A percentile compares a stretch with the other conserved stretches of the same genome.
Evolutionary conservation across 35 echinoderm and acorn worm species (phyloP).

Genomic region (Ophiothrix spiculata): DNA sequence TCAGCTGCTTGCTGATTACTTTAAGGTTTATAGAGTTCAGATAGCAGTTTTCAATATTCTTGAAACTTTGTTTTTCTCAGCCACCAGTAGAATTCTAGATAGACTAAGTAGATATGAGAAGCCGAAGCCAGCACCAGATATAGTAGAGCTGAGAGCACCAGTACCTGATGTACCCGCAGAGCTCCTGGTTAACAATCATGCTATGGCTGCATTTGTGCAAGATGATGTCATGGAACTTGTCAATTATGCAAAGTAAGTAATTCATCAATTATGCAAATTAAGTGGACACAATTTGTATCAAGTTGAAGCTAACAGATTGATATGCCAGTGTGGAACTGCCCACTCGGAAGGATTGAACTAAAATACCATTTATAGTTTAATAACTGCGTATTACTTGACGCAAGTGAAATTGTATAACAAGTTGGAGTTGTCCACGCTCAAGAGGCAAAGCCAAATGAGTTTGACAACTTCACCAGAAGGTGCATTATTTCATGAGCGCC

Average conservation of each 20-base stretch:
- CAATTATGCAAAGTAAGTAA: constrained; percentile 81
- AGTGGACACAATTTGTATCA: not conserved
- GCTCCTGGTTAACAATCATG: constrained; percentile 61
- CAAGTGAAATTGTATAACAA: no score
- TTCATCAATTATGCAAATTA: not conserved
- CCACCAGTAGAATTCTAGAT: constrained; percentile 37
- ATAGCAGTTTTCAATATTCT: not conserved
- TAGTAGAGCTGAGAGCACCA: constrained; percentile 54
- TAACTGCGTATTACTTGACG: no score
- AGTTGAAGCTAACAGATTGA: no score
- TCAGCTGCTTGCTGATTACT: no score
- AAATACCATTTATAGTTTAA: no score
- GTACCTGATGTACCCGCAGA: constrained; percentile 65
- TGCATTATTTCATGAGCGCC: no score
- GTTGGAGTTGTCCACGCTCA: no score
- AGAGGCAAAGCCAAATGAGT: no score
- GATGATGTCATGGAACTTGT: constrained; percentile 58
- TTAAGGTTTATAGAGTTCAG: no score
- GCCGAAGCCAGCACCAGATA: constrained; percentile 40
- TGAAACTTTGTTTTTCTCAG: constrained; percentile 27
- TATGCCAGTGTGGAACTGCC: no score
- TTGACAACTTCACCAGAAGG: no score
- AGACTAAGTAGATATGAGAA: constrained; percentile 51
- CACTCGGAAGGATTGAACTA: no score
- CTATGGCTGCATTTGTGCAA: constrained; percentile 61